phyloP scores from a whole-genome alignment of 92 coral and sea anemone species.

The Zoanthus sociatus region DNA sequence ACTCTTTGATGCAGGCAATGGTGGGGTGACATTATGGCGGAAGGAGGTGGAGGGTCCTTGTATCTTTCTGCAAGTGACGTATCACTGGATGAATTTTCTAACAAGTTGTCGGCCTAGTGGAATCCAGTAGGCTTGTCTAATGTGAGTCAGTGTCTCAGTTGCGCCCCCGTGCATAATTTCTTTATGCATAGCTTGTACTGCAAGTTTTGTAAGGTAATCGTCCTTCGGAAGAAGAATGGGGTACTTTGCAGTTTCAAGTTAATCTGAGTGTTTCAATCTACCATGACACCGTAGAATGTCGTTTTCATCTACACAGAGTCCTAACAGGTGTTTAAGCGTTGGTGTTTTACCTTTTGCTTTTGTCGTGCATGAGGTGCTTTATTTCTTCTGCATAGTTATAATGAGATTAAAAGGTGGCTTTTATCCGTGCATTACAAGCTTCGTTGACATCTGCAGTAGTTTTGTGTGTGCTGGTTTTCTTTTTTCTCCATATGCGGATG shows the following conservation, averaged over 20 bases:
- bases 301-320: neutral
- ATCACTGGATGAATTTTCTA: neutral
- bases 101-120: conserved; percentile 21
- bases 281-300: neutral
- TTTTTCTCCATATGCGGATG: neutral
- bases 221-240: neutral
- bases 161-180: conserved; percentile 8
- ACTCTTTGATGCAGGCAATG: neutral
- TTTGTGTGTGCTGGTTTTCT: neutral
- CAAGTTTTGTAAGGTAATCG: neutral
- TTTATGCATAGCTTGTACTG: neutral
- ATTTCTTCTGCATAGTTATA: neutral
- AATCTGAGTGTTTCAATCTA: neutral
- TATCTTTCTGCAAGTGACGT: neutral
- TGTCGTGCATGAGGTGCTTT: neutral
- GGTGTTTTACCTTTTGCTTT: neutral
- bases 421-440: neutral
- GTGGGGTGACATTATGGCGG: neutral
- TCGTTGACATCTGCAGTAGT: neutral
- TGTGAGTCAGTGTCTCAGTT: conserved; percentile 10
- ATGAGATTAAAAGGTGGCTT: neutral
- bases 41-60: neutral
- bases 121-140: conserved; percentile 23
- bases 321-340: neutral
- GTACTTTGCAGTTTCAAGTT: conserved; percentile 1